Evolutionary conservation across 1,140 invertebrate species (phyloP), one percentile per base, ranked within the genome.

Genomic region (Lutraria rhynchaena): DNA sequence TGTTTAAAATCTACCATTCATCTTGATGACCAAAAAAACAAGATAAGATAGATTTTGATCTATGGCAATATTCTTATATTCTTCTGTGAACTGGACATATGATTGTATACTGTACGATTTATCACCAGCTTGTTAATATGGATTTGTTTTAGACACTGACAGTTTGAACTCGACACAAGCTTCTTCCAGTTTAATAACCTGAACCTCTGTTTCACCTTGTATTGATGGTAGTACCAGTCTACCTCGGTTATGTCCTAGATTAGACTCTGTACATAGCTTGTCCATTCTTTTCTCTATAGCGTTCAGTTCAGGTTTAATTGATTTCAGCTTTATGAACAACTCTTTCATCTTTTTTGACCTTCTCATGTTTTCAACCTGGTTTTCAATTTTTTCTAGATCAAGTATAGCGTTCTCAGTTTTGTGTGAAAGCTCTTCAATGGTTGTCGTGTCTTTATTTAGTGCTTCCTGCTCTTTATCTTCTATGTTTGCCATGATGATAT

Each of bases 331-430:
- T 5, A 63, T 63, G n/a, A 63, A 63, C 35, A 63, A 22, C 24
- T 63, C 3, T 22, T 22, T 63, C 1, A 63, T 41, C 35, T 63
- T 22, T 24, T 63, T 41, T 19, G 60, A 63, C 44, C 60, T 35
- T 22, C 37, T 63, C 60, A 63, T 37, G 37, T 63, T 63, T 63
- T 63, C 60, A 41, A 63, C 19, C 13, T 63, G 35, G 35, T 63
- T 63, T 63, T 63, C 60, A 63, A 63, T 63, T 3, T 33, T 37
- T 63, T 63, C 60, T 44, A 63, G 29, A n/a, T 41, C 35, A 7
- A 41, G 35, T n/a, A 63, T 37, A 44, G 60, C 60, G 19, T 44
- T 15, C 13, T 63, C 60, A 22, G 60, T 35, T 44, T 63, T 35
- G 0, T 9, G 4, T 9, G 60, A 41, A 35, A 63, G 37, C 11